These are phyloP conservation scores for Catonia carolina DNA, from an alignment of 2,888 invertebrate genomes.

Conservation along the genomic window DNA sequence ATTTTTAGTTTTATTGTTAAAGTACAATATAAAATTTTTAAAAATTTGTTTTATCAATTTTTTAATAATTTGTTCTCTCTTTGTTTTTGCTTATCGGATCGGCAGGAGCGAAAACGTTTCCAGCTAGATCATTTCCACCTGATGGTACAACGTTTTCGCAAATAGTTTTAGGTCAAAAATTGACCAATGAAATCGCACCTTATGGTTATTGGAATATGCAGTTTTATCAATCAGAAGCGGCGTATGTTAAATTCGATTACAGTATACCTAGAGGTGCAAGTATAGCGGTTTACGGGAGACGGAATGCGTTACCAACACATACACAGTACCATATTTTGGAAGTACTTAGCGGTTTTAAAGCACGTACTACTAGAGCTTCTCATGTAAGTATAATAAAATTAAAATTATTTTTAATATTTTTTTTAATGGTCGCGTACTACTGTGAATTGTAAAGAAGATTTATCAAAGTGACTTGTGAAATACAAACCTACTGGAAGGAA, in stretches of 20 bases:
- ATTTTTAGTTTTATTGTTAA: too few species aligned
- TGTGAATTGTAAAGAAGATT: too few species aligned
- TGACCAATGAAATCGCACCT: conserved; percentile 83
- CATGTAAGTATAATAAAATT: conserved; percentile 71
- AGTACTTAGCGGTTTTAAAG: conserved; percentile 84
- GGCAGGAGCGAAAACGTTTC: conserved; percentile 80
- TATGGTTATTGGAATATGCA: conserved; percentile 98
- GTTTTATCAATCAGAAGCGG: conserved; percentile 89
- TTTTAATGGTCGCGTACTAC: neutral
- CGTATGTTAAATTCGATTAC: conserved; percentile 92
- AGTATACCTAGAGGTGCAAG: conserved; percentile 85
- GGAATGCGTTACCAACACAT: conserved; percentile 91
- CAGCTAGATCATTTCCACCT: conserved; percentile 84
- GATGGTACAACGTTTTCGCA: conserved; percentile 89
- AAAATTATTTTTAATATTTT: conserved; percentile 2
- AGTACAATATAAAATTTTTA: too few species aligned
- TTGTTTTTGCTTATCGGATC: neutral
- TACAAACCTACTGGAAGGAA: neutral
- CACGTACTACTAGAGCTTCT: conserved; percentile 73
- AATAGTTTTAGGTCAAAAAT: conserved; percentile 78
- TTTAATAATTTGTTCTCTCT: neutral
- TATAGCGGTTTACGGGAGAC: conserved; percentile 89
- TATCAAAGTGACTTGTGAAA: too few species aligned
- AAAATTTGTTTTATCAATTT: conserved; percentile 10
- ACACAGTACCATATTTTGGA: conserved; percentile 95